A percentile compares a stretch with the other conserved stretches of the same genome.
Evolutionary conservation across 2,888 invertebrate species (phyloP).

Genomic region (Alcis repandata): DNA sequence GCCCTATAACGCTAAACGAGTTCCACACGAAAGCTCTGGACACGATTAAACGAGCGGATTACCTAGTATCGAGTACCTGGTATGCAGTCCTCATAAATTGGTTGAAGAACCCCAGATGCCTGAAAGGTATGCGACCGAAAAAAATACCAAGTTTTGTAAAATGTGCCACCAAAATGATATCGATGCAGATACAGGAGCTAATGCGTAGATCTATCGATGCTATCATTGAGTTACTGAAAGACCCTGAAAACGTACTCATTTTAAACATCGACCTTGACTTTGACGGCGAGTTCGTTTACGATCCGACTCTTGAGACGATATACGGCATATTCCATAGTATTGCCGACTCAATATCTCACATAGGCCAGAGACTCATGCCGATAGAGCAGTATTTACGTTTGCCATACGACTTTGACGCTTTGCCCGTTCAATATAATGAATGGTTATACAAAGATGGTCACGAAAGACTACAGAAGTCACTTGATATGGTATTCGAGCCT

Average conservation of each 20-base stretch:
- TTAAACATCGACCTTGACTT: constrained; percentile 87
- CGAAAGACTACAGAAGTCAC: constrained; percentile 78
- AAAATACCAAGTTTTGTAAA: constrained; percentile 73
- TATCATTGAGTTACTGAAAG: constrained; percentile 85
- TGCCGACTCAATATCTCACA: constrained; percentile 83
- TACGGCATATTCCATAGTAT: constrained; percentile 86
- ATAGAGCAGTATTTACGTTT: constrained; percentile 83
- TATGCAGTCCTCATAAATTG: constrained; percentile 76
- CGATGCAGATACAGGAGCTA: constrained; percentile 88
- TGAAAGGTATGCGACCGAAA: constrained; percentile 73
- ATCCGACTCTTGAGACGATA: constrained; percentile 87
- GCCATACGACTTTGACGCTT: constrained; percentile 75
- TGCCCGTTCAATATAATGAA: constrained; percentile 87
- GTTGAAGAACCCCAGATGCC: constrained; percentile 81
- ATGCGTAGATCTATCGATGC: constrained; percentile 89
- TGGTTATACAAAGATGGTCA: constrained; percentile 85
- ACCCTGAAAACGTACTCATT: constrained; percentile 86
- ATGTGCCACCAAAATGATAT: constrained; percentile 80
- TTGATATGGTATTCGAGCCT: constrained; percentile 85
- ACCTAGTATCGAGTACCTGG: constrained; percentile 79
- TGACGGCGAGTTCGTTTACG: constrained; percentile 84
- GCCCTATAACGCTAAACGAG: constrained; percentile 71
- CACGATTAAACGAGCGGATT: constrained; percentile 76
- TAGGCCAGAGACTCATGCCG: constrained; percentile 87
- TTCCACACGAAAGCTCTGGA: constrained; percentile 71